phyloP scores from a whole-genome alignment of 2,113 vertebrate genomes.

The Alouatta palliata region DNA sequence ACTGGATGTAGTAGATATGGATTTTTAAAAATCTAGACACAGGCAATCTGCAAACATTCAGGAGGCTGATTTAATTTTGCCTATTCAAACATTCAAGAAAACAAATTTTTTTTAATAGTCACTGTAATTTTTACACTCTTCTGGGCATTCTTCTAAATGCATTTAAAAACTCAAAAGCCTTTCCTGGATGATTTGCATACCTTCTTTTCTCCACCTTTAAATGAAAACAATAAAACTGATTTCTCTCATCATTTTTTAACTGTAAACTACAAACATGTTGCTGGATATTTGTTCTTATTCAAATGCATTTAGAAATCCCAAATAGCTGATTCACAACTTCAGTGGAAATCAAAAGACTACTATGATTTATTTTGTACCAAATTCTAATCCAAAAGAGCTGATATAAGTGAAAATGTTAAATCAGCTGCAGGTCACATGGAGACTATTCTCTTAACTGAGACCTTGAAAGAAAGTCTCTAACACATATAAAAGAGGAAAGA shows the following conservation, averaged over 20 bases:
- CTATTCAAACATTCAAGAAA: not conserved
- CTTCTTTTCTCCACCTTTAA: not conserved
- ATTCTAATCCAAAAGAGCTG: slow-evolving; percentile 10
- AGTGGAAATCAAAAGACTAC: not conserved
- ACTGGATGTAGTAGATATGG: not conserved
- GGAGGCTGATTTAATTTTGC: not conserved
- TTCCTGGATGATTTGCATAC: not conserved
- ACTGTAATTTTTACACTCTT: not conserved
- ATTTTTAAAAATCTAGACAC: not conserved
- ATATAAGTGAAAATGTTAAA: not conserved
- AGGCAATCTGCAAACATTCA: slow-evolving; percentile 24
- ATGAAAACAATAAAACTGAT: not conserved
- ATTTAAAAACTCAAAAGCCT: not conserved
- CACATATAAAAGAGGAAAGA: not conserved
- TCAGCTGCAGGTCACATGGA: not conserved
- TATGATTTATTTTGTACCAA: not conserved
- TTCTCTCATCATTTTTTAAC: not conserved
- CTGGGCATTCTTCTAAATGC: not conserved
- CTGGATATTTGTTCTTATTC: slow-evolving; percentile 28
- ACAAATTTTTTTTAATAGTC: not conserved
- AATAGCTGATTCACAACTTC: not conserved
- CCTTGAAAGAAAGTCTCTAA: not conserved
- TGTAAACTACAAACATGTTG: not conserved
- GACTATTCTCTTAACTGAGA: not conserved
- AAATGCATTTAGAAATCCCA: slow-evolving; percentile 21